Evolutionary conservation across 2,888 invertebrate species (phyloP).

Genomic region (Galerucella calmariensis): DNA sequence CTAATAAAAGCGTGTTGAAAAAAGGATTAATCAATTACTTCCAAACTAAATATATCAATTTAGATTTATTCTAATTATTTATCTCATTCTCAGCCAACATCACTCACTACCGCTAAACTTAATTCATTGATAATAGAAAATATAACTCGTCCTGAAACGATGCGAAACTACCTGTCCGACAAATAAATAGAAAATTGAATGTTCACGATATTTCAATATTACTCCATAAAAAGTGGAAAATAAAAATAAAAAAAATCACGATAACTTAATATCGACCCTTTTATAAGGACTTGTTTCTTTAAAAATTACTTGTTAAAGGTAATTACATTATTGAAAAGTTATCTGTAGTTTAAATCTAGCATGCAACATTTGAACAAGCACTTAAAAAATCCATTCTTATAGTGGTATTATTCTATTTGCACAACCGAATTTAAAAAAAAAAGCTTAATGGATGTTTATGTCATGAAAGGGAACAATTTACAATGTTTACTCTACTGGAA

Average conservation of each 20-base stretch:
- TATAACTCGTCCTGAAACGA: too few species aligned
- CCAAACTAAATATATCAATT: too few species aligned
- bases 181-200: too few species aligned
- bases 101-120: too few species aligned
- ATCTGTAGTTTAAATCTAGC: slow-evolving; percentile 36
- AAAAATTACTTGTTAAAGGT: slow-evolving; percentile 27
- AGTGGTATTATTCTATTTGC: neutral
- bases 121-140: too few species aligned
- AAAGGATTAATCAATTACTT: too few species aligned
- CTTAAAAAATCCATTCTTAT: slow-evolving; percentile 27
- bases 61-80: too few species aligned
- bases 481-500: slow-evolving; percentile 13
- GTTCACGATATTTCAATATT: too few species aligned
- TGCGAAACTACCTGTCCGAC: too few species aligned
- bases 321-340: slow-evolving; percentile 28
- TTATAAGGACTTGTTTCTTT: too few species aligned
- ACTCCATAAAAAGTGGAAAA: neutral
- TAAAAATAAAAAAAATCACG: neutral
- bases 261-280: neutral
- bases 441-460: slow-evolving; percentile 4
- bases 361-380: slow-evolving; percentile 40
- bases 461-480: slow-evolving; percentile 9
- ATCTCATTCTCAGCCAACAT: too few species aligned
- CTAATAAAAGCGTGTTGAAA: too few species aligned
- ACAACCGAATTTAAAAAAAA: slow-evolving; percentile 7